Percentiles rank a stretch among this genome's conserved stretches.
Evolutionary conservation across 2,797 vertebrate species (phyloP).

Genomic region (Carapus acus): DNA sequence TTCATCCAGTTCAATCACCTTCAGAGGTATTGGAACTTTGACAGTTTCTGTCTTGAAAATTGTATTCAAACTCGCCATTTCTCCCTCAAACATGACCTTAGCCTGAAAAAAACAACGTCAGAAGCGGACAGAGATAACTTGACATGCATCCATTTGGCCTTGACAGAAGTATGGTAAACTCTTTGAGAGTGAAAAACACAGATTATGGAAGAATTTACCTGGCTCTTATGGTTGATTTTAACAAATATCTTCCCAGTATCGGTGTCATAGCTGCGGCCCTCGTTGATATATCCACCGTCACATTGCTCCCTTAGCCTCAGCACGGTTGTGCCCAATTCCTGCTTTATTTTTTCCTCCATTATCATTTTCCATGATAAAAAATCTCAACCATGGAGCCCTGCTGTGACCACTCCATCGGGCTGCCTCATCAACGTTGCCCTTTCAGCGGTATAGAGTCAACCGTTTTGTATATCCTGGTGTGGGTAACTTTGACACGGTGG

Average conservation of each 20-base stretch:
- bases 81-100: slow-evolving; percentile 89
- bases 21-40: slow-evolving; percentile 80
- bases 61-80: slow-evolving; percentile 84
- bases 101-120: slow-evolving; percentile 69
- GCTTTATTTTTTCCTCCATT: slow-evolving; percentile 83
- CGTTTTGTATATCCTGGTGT: too few relatives aligned
- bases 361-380: too few relatives aligned
- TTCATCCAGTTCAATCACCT: slow-evolving; percentile 81
- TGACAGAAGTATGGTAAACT: too few relatives aligned
- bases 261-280: slow-evolving; percentile 85
- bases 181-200: too few relatives aligned
- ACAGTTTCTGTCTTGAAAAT: slow-evolving; percentile 79
- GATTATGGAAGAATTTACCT: slow-evolving; percentile 74
- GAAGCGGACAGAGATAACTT: background rate
- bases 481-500: too few relatives aligned
- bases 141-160: too few relatives aligned
- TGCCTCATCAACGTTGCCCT: too few relatives aligned
- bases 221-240: slow-evolving; percentile 83
- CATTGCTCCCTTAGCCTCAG: slow-evolving; percentile 76
- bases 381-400: too few relatives aligned
- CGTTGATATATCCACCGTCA: slow-evolving; percentile 82
- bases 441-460: too few relatives aligned
- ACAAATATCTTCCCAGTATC: slow-evolving; percentile 85
- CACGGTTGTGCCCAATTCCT: slow-evolving; percentile 75
- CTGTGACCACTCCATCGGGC: too few relatives aligned